Base-by-base conservation (phyloP, 1,140 invertebrate species). In the Penaeus japonicus region DNA sequence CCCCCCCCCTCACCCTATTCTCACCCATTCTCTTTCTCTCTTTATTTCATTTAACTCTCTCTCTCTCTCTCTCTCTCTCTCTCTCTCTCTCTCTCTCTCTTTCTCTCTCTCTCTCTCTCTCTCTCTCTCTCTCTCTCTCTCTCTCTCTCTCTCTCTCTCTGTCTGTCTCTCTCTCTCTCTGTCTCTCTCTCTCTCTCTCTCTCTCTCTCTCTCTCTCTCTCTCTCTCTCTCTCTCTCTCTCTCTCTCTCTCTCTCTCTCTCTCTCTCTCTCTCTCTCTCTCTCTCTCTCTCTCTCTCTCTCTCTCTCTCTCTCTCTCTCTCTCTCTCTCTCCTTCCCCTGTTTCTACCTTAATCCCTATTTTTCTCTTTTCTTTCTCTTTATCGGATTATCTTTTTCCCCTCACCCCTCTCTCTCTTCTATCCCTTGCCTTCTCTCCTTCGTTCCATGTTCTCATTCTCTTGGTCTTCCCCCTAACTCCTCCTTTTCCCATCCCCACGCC, bases 251-350 rank as follows among this genome's bases (percentile, higher is more conserved):
- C 65, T 70, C 65, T 70, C 65, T 70, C n/a, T n/a, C 22, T n/a
- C 22, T n/a, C 22, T n/a, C 22, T n/a, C 22, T n/a, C 22, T n/a
- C 22, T n/a, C 22, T 70, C 62, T 70, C 22, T 70, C 65, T 70
- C 65, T 70, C 65, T 70, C 65, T 70, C 62, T 70, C 62, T 70
- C 62, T 70, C 62, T 70, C 62, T 70, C 62, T 70, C 62, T 70
- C 62, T 70, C 62, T 70, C 62, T 70, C 65, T 70, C 65, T 70
- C 65, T 70, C 65, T 70, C 65, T 73, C 65, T 73, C 65, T 73
- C n/a, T 73, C 32, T 15, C 32, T 70, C 12, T 15, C 65, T 73
- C 65, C 27, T 10, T 30, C 24, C 5, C n/a, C 24, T 4, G n/a
- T n/a, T 20, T n/a, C 24, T n/a, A 15, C 65, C 24, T 70, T 24